Conservation (phyloP, 2,888 invertebrate genomes). For the Rhaphigaster nebulosa region DNA sequence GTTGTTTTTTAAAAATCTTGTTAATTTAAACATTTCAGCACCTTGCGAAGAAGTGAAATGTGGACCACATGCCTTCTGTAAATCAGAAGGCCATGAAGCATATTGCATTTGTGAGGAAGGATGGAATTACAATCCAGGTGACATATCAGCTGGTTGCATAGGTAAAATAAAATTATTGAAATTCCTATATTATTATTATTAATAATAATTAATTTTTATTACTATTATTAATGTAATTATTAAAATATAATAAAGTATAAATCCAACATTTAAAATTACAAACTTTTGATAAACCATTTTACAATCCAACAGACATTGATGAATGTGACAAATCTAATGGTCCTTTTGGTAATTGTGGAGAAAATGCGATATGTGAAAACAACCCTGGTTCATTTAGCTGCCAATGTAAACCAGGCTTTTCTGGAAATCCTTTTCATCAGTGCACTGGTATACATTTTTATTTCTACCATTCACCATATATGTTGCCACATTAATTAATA, state of each 20-base stretch:
- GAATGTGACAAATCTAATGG: slow-evolving; percentile 88
- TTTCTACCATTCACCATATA: background rate
- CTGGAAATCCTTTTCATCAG: slow-evolving; percentile 85
- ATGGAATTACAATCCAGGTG: slow-evolving; percentile 91
- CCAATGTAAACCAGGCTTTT: slow-evolving; percentile 86
- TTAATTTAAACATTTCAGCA: slow-evolving; percentile 70
- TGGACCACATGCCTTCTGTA: slow-evolving; percentile 89
- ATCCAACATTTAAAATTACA: background rate
- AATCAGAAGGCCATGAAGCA: slow-evolving; percentile 89
- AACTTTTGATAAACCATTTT: background rate
- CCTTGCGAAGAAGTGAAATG: slow-evolving; percentile 94
- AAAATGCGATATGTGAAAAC: slow-evolving; percentile 85
- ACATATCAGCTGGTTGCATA: slow-evolving; percentile 90
- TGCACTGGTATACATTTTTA: slow-evolving; percentile 72
- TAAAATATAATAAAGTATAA: background rate
- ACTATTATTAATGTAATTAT: background rate
- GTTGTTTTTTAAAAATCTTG: background rate
- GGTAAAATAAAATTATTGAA: slow-evolving; percentile 68
- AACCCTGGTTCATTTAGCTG: slow-evolving; percentile 84
- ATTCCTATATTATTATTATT: background rate
- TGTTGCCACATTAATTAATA: background rate
- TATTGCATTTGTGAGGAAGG: slow-evolving; percentile 94
- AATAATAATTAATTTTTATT: no score
- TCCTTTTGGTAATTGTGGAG: slow-evolving; percentile 86
- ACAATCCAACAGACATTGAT: slow-evolving; percentile 78